Evolutionary conservation across 2,113 vertebrate genomes (phyloP).

Genomic region (Dasyprocta punctata): DNA sequence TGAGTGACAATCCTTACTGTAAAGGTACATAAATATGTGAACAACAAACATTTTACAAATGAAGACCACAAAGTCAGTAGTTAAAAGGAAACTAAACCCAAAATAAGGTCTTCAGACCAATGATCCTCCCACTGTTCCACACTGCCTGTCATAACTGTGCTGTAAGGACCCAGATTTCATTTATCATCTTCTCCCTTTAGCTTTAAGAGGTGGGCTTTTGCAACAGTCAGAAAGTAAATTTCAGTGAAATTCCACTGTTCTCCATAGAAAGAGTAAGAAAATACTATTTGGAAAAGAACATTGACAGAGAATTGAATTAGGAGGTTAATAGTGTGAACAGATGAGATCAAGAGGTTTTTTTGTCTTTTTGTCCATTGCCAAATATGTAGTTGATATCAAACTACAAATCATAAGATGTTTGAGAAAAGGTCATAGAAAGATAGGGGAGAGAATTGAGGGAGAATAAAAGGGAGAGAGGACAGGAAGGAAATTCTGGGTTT

Average conservation of each 20-base stretch:
- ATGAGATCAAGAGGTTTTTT: not conserved
- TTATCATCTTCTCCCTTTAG: conserved; percentile 43
- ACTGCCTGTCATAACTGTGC: not conserved
- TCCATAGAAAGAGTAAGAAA: conserved; percentile 37
- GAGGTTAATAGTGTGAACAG: not conserved
- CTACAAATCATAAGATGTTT: conserved; percentile 34
- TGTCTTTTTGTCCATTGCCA: conserved; percentile 26
- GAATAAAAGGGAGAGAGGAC: not conserved
- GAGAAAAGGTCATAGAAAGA: not conserved
- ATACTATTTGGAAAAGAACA: conserved; percentile 45
- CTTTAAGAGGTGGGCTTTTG: conserved; percentile 21
- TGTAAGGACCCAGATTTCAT: not conserved
- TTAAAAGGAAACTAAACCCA: conserved; percentile 40
- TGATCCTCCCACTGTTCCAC: conserved; percentile 21
- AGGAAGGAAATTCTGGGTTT: not conserved
- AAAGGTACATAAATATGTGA: conserved; percentile 39
- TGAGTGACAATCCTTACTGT: not conserved
- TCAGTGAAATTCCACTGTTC: not conserved
- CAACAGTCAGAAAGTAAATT: conserved; percentile 15
- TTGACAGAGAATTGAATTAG: conserved; percentile 28
- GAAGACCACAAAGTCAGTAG: not conserved
- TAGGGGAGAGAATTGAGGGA: not conserved
- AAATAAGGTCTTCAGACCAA: conserved; percentile 30
- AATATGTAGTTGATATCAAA: conserved; percentile 25
- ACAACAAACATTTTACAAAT: conserved; percentile 30